Base-by-base conservation (phyloP, 2,888 invertebrate genomes). In the Drosophila dives region DNA sequence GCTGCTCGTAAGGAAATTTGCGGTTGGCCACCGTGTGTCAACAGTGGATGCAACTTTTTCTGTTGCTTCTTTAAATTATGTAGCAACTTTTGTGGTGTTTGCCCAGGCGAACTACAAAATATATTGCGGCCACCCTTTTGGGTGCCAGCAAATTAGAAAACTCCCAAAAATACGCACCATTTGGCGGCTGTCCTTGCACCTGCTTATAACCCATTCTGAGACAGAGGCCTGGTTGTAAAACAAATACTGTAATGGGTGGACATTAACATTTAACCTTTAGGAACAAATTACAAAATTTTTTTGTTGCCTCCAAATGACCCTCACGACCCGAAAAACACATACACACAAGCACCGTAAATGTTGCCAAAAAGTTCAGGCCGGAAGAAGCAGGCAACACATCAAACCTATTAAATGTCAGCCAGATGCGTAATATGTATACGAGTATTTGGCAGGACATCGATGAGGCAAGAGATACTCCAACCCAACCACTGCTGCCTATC, bases 261-360 rank as follows among this genome's bases (percentile, higher is more conserved):
- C 86, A 90, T 87, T 87, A 87, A 90, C 86, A 85, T 87, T 90
- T 88, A 90, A 88, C 86, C 86, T 90, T 90, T 70, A 67, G 77
- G 73, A 75, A 81, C 91, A 87, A 87, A 87, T 87, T 90, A 90
- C 91, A 77, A 81, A 78, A 90, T 38, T 90, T 88, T 88, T 88
- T 87, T 78, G 90, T 82, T 80, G 68, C 80, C 86, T 71, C 73
- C 75, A 71, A 81, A 75, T 66, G 78, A 62, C 77, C 72, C 56
- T 53, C 55, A 65, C 72, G 56, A 62, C 69, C 40, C 55, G 54
- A 48, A 29, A 42, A 34, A 36, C 59, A 36, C 59, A 54, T 64
- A 53, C 34, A 62, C 58, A 36, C 45, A 11, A 53, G 42, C 63
- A 49, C 36, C 58, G 58, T 72, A 75, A 78, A 81, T 81, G 77